A percentile compares a stretch with the other conserved stretches of the same genome.
phyloP scores from a whole-genome alignment of 2,113 vertebrate species.

The Paratilapia polleni region DNA sequence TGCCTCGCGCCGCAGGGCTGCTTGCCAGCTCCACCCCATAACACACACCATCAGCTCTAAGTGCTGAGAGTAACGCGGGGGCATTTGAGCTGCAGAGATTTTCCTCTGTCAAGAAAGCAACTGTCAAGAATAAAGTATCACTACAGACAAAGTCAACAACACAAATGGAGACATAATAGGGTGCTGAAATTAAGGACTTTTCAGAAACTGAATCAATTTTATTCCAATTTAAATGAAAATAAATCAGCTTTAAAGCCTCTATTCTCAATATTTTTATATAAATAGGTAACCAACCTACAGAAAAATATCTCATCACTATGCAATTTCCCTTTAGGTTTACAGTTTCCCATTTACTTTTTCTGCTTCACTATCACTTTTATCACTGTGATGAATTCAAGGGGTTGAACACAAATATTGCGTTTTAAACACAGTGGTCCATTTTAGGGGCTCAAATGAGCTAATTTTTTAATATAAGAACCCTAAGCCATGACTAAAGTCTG shows the following conservation, averaged over 20 bases:
- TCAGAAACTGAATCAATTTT: neutral
- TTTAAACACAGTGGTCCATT: too few species aligned
- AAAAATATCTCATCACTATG: neutral
- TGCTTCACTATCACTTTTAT: neutral
- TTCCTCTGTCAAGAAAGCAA: conserved; percentile 6
- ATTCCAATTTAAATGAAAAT: neutral
- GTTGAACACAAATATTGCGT: too few species aligned
- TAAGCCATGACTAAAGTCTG: neutral
- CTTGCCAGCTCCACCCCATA: conserved; percentile 39
- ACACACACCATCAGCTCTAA: conserved; percentile 29
- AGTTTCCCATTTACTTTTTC: too few species aligned
- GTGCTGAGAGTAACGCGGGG: conserved; percentile 21
- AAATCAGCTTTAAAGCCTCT: neutral
- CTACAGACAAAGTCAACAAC: conserved; percentile 12
- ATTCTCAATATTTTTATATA: neutral
- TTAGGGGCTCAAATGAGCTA: too few species aligned
- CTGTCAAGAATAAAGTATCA: neutral
- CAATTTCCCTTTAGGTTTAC: too few species aligned
- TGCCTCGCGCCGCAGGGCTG: conserved; percentile 46
- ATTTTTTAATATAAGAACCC: too few species aligned
- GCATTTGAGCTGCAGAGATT: conserved; percentile 33
- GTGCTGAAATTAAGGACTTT: neutral
- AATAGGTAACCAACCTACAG: neutral
- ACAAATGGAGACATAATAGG: neutral
- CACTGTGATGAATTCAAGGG: neutral